Conservation (phyloP, 53 echinoderm and acorn worm species). For the Patiria pectinifera region DNA sequence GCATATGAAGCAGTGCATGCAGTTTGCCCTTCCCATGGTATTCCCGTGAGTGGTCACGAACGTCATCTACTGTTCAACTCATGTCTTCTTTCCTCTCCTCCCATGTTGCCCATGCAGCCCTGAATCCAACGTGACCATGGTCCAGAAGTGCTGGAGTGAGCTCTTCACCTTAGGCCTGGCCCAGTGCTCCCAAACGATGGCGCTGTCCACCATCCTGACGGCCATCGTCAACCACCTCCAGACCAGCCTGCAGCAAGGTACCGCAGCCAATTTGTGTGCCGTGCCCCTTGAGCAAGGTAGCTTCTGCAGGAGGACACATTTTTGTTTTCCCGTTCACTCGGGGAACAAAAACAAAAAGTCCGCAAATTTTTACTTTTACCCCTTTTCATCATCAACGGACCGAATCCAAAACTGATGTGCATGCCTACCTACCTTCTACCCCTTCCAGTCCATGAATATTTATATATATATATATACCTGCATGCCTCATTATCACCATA, state of each 20-base stretch:
- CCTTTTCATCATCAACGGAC: constrained; percentile 23
- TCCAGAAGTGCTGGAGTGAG: constrained; percentile 99
- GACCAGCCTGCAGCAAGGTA: constrained; percentile 99
- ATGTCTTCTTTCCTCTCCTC: neutral
- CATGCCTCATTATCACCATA: constrained; percentile 38
- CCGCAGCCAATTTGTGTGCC: constrained; percentile 63
- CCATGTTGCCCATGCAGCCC: constrained; percentile 60
- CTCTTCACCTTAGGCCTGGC: constrained; percentile 95
- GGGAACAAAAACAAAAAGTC: constrained; percentile 11
- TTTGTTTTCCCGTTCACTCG: constrained; percentile 2
- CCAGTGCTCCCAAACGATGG: constrained; percentile 98
- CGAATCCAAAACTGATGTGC: constrained; percentile 60
- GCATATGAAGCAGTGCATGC: too few relatives aligned
- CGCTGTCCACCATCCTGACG: constrained; percentile 97
- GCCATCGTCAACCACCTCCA: constrained; percentile 99
- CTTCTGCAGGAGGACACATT: constrained; percentile 38
- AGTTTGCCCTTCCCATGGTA: too few relatives aligned
- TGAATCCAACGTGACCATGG: constrained; percentile 95
- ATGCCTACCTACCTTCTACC: constrained; percentile 4
- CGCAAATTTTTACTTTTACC: neutral
- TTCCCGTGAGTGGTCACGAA: too few relatives aligned
- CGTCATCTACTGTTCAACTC: neutral
- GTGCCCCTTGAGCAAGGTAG: constrained; percentile 61
- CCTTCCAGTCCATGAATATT: constrained; percentile 25
- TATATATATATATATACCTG: constrained; percentile 3